These are phyloP conservation scores for Hyperopisus bebe DNA, from an alignment of 2,113 vertebrate genomes.

Conservation along the genomic window DNA sequence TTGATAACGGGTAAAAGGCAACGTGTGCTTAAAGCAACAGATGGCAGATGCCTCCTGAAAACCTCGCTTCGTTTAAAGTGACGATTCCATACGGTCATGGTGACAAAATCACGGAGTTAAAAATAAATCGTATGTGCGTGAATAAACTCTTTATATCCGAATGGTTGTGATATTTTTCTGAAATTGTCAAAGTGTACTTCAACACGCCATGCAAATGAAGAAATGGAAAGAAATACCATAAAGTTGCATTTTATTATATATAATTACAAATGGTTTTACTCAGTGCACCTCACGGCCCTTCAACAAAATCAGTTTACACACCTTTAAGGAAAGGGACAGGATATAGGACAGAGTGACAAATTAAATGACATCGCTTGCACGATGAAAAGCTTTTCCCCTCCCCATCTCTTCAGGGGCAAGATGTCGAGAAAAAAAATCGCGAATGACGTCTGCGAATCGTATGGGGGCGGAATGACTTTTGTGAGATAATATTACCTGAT, in stretches of 20 bases:
- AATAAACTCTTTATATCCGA: neutral
- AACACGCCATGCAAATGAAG: neutral
- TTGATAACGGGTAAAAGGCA: neutral
- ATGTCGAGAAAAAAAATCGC: neutral
- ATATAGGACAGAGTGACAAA: neutral
- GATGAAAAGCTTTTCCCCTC: neutral
- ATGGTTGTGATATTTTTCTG: neutral
- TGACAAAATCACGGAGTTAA: neutral
- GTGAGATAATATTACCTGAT: neutral
- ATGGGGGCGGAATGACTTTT: neutral
- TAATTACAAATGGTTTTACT: neutral
- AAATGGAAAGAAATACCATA: neutral
- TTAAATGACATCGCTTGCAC: neutral
- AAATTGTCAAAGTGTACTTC: neutral
- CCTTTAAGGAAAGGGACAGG: neutral
- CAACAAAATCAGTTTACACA: neutral
- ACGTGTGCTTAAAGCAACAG: neutral
- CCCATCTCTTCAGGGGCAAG: neutral
- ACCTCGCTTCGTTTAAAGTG: neutral
- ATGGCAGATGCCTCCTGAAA: neutral
- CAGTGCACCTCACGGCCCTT: neutral
- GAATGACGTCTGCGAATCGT: neutral
- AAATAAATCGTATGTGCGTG: neutral
- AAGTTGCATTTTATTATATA: neutral
- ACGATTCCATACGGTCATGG: neutral